Base-by-base conservation (phyloP, 2,888 invertebrate species). In the Amphipyra berbera region DNA sequence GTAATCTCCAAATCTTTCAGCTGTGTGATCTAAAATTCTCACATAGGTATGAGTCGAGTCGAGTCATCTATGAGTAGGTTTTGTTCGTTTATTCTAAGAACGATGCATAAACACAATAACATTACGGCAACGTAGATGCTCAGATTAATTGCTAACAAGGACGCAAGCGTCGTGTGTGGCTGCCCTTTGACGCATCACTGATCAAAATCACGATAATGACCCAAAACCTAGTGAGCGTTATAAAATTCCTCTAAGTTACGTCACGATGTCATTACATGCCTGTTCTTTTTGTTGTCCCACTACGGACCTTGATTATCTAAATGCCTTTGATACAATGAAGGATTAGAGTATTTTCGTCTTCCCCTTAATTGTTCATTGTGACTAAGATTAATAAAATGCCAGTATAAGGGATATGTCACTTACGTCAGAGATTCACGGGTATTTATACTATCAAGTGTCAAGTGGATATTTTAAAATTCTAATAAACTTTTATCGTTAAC, bases 161-260 rank as follows among this genome's bases (percentile, higher is more conserved):
- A 88, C 88, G 82, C 79, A 62, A 61, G 72, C 92, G 70, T 88
- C 94, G 94, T 94, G 94, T 94, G 94, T 93, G 94, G 93, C 78
- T 87, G 82, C 76, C 75, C 81, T 86, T 85, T 89, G 88, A 90
- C 84, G 89, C 89, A 84, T 86, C 86, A 83, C 87, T 88, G 94
- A 93, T 93, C 86, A 80, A 85, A 89, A 88, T 86, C 85, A 88
- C 83, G 94, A 94, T 94, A 92, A 94, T 92, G 86, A 76, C 85
- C 83, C 81, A 87, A 90, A 88, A 87, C 78, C 85, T 86, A 83
- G 82, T 73, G 78, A 85, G 87, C 86, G 82, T 87, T 89, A 91
- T 90, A 90, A 93, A 91, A 94, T 94, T 92, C 92, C 84, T 86
- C 62, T 55, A 76, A 77, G 70, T 75, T 83, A 82, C 86, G 86